Evolutionary conservation across 2,113 vertebrate genomes (phyloP), one percentile per base, ranked within the genome.

Genomic region (Epinephelus cyanopodus): DNA sequence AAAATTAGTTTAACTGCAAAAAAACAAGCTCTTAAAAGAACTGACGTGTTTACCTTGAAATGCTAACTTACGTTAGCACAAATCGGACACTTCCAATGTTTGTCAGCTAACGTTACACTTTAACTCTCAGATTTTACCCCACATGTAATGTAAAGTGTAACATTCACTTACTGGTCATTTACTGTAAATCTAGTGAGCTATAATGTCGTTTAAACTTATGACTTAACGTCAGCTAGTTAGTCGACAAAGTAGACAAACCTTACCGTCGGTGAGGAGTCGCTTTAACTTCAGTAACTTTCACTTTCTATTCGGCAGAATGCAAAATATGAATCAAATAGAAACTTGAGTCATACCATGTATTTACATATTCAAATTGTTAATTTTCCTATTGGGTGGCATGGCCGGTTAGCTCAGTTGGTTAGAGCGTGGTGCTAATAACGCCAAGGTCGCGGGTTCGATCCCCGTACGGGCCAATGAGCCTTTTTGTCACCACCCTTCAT

Each of bases 361-460:
- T 37, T 37, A 7, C 33, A 37, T 37, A 7, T 37, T 37, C 1
- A 37, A 37, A 8, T 37, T 6, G 33, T 6, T 37, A 37, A 37
- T 6, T 37, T 37, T 37, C 6, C 6, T 7, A 0, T 1, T 1
- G 0, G 33, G 6, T 0, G 5, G 6, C 33, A 37, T 0, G 85
- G 89, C 89, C 89, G 87, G 89, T 93, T 94, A 94, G 90, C 91
- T 94, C 91, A 93, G 89, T 82, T 94, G 93, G 90, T 92, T 93
- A 94, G 91, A 93, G 90, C 86, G 88, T 93, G 92, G 91, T 94
- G 92, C 92, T 92, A 95, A 93, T 92, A 92, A 94, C 89, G 92
- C 88, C 89, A 93, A 94, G 90, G 89, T 94, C 86, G 79, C 77
- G 86, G 92, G 90, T 93, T 92, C 89, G 87, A 94, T 87, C 85